A percentile compares a stretch with the other conserved stretches of the same genome.
phyloP scores from a whole-genome alignment of 2,888 invertebrate genomes.

The Epirrhoe alternata region DNA sequence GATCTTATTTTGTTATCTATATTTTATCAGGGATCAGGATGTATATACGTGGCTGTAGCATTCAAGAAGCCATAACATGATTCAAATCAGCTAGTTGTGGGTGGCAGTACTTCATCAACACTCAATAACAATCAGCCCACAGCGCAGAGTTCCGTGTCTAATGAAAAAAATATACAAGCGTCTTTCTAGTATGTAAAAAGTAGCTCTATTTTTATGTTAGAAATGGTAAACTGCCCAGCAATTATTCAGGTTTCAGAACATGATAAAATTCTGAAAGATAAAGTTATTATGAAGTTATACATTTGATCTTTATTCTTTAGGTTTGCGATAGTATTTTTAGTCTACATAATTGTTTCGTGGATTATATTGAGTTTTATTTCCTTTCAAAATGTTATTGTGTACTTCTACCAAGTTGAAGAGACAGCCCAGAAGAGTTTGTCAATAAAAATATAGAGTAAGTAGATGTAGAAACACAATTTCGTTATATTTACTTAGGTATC shows the following conservation, averaged over 20 bases:
- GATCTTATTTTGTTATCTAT: not conserved
- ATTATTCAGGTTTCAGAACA: too few relatives aligned
- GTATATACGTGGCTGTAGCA: slow-evolving; percentile 20
- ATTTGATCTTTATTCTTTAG: too few relatives aligned
- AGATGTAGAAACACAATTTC: slow-evolving; percentile 20
- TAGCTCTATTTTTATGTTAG: not conserved
- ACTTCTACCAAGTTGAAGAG: too few relatives aligned
- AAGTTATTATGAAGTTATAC: too few relatives aligned
- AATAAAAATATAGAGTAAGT: slow-evolving; percentile 9
- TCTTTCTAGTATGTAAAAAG: too few relatives aligned
- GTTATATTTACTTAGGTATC: slow-evolving; percentile 22
- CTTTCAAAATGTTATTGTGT: too few relatives aligned
- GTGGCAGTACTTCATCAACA: slow-evolving; percentile 62
- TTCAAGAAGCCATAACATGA: slow-evolving; percentile 56
- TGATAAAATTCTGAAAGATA: too few relatives aligned
- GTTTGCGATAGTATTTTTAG: too few relatives aligned
- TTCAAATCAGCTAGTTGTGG: slow-evolving; percentile 62
- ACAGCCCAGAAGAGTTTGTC: not conserved
- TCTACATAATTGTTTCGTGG: too few relatives aligned
- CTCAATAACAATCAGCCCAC: slow-evolving; percentile 63
- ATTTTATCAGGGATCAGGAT: slow-evolving; percentile 29
- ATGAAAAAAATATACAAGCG: not conserved
- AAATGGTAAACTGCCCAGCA: not conserved
- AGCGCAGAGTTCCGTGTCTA: slow-evolving; percentile 28
- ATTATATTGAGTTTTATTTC: too few relatives aligned